Evolutionary conservation across 2,888 invertebrate species (phyloP), one percentile per base, ranked within the genome.

Genomic region (Mechanitis messenoides): DNA sequence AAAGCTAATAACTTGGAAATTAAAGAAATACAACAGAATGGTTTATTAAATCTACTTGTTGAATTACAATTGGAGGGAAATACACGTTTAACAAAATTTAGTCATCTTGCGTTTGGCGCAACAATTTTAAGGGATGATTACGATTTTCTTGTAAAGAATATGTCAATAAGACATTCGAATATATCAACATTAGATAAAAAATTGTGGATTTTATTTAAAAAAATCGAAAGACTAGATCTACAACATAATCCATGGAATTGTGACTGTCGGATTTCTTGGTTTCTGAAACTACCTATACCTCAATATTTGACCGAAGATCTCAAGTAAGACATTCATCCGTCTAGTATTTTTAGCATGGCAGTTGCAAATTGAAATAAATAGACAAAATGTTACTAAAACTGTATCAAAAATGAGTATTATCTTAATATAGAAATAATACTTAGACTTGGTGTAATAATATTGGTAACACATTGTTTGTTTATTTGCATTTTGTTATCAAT

Each of bases 171-270:
- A 66, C 81, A 84, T 6, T 90, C 91, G 2, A 78, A 84, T 33
- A 60, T 92, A 20, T 74, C 78, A 3, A 77, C 74, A 0, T 67
- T 92, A 33, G 83, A 83, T 33, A 68, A 74, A 38, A 80, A 79
- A 12, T 72, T 92, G 60, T 68, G 72, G 45, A 76, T 78, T 59
- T 84, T 91, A 42, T 81, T 92, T 63, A 84, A 89, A n/a, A 84
- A 81, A 53, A 72, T 88, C 0, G 66, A 78, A 0, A 70, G 79
- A 42, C 64, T 93, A 50, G 92, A 92, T 68, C 70, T 93, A n/a
- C 91, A 92, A 68, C 87, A 90, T 2, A 93, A 93, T 74, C 91
- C 92, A 0, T 93, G 93, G 93, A 77, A 75, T 6, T 93, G 93
- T 67, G 92, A 93, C 70, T 93, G 93, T 73, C 79, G 86, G 9